Conservation (phyloP, 2,113 vertebrate species). For the Lophius piscatorius region DNA sequence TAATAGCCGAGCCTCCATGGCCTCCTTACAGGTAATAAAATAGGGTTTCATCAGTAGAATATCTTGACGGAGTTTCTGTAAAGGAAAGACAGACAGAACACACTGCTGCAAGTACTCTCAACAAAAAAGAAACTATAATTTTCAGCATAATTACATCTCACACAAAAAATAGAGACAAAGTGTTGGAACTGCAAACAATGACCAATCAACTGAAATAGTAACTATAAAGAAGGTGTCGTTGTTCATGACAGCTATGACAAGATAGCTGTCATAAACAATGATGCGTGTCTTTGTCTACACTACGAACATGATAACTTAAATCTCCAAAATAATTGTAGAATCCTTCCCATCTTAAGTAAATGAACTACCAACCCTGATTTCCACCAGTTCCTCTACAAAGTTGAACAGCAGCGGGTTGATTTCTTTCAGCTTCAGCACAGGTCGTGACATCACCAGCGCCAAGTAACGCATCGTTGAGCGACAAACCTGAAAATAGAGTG, state of each 20-base stretch:
- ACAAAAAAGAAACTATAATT: too few species aligned
- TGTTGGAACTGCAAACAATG: too few species aligned
- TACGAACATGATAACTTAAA: too few species aligned
- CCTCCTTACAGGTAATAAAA: slow-evolving; percentile 97
- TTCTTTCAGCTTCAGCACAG: slow-evolving; percentile 91
- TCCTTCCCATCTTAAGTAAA: neutral
- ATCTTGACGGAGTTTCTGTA: slow-evolving; percentile 96
- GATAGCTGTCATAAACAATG: too few species aligned
- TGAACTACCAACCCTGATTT: slow-evolving; percentile 87
- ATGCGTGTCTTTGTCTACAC: too few species aligned
- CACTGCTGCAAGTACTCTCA: too few species aligned
- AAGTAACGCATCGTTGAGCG: slow-evolving; percentile 95
- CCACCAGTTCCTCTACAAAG: slow-evolving; percentile 96
- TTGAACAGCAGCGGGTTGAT: slow-evolving; percentile 97
- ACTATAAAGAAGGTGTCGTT: too few species aligned
- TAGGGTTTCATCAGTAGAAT: slow-evolving; percentile 98
- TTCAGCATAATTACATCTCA: neutral
- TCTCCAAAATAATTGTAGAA: too few species aligned
- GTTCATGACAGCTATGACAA: too few species aligned
- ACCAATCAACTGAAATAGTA: too few species aligned
- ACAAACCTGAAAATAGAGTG: slow-evolving; percentile 84
- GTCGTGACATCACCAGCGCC: slow-evolving; percentile 91
- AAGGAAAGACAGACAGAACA: too few species aligned
- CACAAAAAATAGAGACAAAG: too few species aligned
- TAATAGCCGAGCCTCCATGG: slow-evolving; percentile 93